Evolutionary conservation across 2,888 invertebrate genomes (phyloP), one percentile per base, ranked within the genome.

Genomic region (Heliconius cydno): DNA sequence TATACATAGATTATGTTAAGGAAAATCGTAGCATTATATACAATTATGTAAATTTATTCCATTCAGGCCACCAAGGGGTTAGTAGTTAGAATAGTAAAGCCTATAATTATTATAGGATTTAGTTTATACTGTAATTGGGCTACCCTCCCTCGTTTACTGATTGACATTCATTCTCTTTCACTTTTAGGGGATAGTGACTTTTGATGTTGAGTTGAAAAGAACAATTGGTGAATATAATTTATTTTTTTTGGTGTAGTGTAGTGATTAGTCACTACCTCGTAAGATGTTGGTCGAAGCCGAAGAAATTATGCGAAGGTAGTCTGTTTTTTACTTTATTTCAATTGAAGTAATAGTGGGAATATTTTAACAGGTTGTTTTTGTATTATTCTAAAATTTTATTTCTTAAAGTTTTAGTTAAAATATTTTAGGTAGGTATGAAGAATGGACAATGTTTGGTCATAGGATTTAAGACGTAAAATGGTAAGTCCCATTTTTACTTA

Each of bases 71-170:
- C 60, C 73, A 38, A 73, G 60, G 73, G 73, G 73, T 73, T 73
- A 34, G 19, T 60, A 25, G 60, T 73, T 34, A 25, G 73, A 57
- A 60, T 60, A 73, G 57, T 73, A 73, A 73, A 60, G 73, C 46
- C 75, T 65, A 12, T 75, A 75, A 75, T 75, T 75, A 75, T 75
- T 63, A 75, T 65, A 65, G 63, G 65, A 65, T 75, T 75, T 75
- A 73, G 60, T 73, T 57, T 60, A 30, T 38, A 34, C 60, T 9
- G 28, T 73, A 73, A 73, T 73, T 73, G 60, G 9, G 34, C 52
- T 46, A 12, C 73, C 72, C 72, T 73, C 72, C 52, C 72, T 57
- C 34, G n/a, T 34, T 57, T 41, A n/a, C 38, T n/a, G 68, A 41
- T 30, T 22, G 28, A 22, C 12, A 57, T 57, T 73, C 72, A 25